Percentiles rank a stretch among this genome's conserved stretches.
phyloP scores from a whole-genome alignment of 2,113 vertebrate species.

The Mellivora capensis region DNA sequence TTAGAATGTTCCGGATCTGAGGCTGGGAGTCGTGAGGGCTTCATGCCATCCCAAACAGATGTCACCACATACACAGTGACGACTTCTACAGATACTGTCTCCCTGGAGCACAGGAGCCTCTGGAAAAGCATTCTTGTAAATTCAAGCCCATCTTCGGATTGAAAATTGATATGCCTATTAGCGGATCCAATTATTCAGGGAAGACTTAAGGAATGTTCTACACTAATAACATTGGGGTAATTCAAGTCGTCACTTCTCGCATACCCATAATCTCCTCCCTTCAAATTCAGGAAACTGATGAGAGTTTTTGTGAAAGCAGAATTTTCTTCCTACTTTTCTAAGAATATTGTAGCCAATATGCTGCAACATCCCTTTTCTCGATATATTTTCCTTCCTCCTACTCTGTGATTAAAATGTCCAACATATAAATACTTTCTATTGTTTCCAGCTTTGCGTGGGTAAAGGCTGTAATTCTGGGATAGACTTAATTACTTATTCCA shows the following conservation, averaged over 20 bases:
- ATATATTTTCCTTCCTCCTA: neutral
- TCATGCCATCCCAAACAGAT: neutral
- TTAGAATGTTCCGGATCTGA: neutral
- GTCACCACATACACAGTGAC: neutral
- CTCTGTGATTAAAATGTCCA: constrained; percentile 35
- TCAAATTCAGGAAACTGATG: neutral
- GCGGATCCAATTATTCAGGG: neutral
- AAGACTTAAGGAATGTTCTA: neutral
- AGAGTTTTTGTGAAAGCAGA: neutral
- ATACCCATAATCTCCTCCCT: neutral
- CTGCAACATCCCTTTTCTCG: neutral
- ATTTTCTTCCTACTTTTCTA: neutral
- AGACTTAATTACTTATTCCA: constrained; percentile 41
- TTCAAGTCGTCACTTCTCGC: neutral
- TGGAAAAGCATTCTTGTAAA: neutral
- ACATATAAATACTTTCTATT: constrained; percentile 14
- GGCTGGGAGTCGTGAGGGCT: neutral
- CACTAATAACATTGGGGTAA: neutral
- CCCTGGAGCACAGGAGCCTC: neutral
- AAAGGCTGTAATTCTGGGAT: constrained; percentile 32
- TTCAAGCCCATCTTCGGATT: neutral
- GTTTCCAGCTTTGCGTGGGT: neutral
- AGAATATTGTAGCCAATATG: neutral
- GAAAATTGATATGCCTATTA: neutral
- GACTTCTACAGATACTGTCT: neutral